Conservation (phyloP, 2,797 vertebrate species). For the Syndactyla subalaris region DNA sequence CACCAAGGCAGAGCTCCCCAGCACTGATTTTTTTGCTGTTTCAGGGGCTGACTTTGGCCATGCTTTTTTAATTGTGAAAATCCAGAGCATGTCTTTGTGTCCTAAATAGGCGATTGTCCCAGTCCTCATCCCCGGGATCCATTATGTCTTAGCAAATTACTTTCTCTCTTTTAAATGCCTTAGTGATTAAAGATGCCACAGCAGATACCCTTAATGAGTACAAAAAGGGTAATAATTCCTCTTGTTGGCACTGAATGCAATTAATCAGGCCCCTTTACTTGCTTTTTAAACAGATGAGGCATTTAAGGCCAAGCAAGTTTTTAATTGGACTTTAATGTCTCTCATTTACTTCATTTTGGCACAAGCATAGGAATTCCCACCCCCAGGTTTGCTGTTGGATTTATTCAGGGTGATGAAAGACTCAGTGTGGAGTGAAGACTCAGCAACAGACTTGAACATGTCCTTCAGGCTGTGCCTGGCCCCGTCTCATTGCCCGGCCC, state of each 20-base stretch:
- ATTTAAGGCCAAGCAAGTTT: conserved; percentile 58
- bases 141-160: conserved; percentile 62
- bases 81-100: background rate
- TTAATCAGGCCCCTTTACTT: conserved; percentile 63
- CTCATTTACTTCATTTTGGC: conserved; percentile 65
- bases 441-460: background rate
- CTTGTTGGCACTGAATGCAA: conserved; percentile 52
- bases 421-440: background rate
- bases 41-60: background rate
- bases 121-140: conserved; percentile 13
- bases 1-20: background rate
- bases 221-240: conserved; percentile 64
- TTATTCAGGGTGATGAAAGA: conserved; percentile 41
- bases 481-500: background rate
- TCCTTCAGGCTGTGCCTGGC: background rate
- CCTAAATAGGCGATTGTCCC: conserved; percentile 51
- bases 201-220: conserved; percentile 65
- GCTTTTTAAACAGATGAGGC: conserved; percentile 59
- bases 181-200: conserved; percentile 64
- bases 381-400: conserved; percentile 39
- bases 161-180: conserved; percentile 57
- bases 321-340: conserved; percentile 66
- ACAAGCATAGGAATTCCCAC: conserved; percentile 14
- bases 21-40: background rate
- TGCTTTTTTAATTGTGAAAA: background rate